Percentiles rank a stretch among this genome's conserved stretches.
These are phyloP conservation scores for Toxotes jaculatrix DNA, from an alignment of 2,113 vertebrate genomes.

Conservation along the genomic window DNA sequence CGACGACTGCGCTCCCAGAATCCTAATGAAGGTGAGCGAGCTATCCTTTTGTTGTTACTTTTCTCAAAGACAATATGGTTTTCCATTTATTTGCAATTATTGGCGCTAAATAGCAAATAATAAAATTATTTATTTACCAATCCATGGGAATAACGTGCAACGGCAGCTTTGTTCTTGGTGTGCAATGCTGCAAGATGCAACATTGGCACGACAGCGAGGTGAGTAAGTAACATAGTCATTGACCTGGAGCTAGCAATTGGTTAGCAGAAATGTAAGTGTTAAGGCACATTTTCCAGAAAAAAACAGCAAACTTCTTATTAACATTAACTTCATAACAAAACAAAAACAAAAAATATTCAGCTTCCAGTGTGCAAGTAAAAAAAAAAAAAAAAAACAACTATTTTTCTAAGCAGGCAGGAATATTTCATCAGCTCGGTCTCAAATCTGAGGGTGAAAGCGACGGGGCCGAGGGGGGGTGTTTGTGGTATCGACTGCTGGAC, in stretches of 20 bases:
- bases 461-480: constrained; percentile 39
- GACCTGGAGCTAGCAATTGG: too few species aligned
- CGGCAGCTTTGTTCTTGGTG: too few species aligned
- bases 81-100: background rate
- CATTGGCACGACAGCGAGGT: too few species aligned
- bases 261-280: too few species aligned
- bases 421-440: constrained; percentile 47
- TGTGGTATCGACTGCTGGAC: constrained; percentile 88
- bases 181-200: too few species aligned
- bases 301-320: too few species aligned
- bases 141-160: too few species aligned
- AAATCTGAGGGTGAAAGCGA: background rate
- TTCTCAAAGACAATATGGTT: background rate
- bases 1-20: constrained; percentile 31
- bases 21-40: constrained; percentile 62
- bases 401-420: constrained; percentile 27
- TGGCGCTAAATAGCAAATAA: too few species aligned
- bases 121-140: too few species aligned
- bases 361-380: background rate
- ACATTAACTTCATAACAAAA: background rate
- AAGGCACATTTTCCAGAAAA: too few species aligned
- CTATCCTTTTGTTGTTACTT: constrained; percentile 12
- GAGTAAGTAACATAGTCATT: too few species aligned
- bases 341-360: too few species aligned
- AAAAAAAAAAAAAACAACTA: background rate